Evolutionary conservation across 1,140 invertebrate genomes (phyloP), one percentile per base, ranked within the genome.

Genomic region (Camponotus pennsylvanicus): DNA sequence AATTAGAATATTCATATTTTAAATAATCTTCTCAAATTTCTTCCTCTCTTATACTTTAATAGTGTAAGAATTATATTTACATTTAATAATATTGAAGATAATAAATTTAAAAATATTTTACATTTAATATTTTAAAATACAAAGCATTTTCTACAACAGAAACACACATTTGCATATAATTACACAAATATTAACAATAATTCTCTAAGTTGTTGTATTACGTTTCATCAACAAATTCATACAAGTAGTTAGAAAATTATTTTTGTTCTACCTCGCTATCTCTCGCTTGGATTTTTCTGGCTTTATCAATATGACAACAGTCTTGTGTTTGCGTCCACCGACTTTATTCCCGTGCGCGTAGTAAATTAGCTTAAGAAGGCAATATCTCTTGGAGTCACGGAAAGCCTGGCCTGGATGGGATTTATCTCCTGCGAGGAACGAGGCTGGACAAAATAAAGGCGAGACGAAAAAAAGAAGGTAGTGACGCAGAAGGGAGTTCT

Each of bases 321-420:
- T 80, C 49, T 57, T 13, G 49, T 37, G 49, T 37, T 37, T 37
- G 59, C 52, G 64, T 73, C 45, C 27, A 11, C 18, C 55, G 79
- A 45, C 79, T 73, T 83, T 83, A 73, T 75, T 61, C 73, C 18
- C 49, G 42, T 27, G 79, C 79, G 55, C 79, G 79, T 73, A 69
- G 32, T 61, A 73, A 61, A 83, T 83, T 83, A 83, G 70, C 69
- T 57, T 73, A 83, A 83, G 79, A 61, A 83, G 55, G 55, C 42
- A 83, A 83, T 83, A 75, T 83, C 61, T 83, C 21, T n/a, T 18
- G 27, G 55, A 83, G 79, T 61, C 79, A 69, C 76, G 66, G 37
- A 86, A 61, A 66, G 42, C 71, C 84, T 45, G 76, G 55, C 49
- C 32, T 32, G 27, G 34, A 37, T 40, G 5, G 27, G 73, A 61